Evolutionary conservation across 2,113 vertebrate genomes (phyloP).

Genomic region (Ramphastos sulfuratus): DNA sequence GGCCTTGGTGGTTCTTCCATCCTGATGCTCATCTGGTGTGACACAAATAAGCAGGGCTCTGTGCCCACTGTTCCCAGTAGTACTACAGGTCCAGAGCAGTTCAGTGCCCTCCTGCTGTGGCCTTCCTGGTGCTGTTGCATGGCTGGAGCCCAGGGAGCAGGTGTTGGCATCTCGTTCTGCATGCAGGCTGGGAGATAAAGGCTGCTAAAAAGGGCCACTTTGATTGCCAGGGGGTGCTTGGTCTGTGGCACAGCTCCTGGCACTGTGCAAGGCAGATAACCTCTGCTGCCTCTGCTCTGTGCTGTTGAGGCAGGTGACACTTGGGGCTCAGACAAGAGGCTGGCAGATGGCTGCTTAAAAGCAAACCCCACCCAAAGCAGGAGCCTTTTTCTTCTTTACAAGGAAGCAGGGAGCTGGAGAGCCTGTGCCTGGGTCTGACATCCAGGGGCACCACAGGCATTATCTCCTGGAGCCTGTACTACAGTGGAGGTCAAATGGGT

Average conservation of each 20-base stretch:
- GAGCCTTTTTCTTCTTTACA: neutral
- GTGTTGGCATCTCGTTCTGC: neutral
- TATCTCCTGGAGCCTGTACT: neutral
- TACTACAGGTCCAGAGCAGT: neutral
- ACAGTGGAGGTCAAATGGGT: neutral
- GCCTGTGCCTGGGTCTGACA: fast-evolving
- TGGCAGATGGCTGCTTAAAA: constrained; percentile 1
- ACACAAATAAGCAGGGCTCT: too few relatives aligned
- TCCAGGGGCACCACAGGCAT: neutral
- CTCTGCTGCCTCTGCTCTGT: neutral
- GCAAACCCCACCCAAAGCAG: neutral
- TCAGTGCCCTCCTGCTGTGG: neutral
- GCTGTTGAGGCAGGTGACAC: neutral
- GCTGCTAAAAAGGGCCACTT: neutral
- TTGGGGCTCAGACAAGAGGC: neutral
- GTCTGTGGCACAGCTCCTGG: neutral
- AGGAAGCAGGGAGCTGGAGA: neutral
- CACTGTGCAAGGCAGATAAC: neutral
- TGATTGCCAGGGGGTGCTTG: neutral
- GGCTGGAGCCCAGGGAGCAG: neutral
- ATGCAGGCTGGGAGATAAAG: neutral
- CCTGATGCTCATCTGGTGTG: neutral
- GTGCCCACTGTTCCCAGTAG: neutral
- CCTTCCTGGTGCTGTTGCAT: neutral
- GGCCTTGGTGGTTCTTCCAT: neutral